Evolutionary conservation across 2,888 invertebrate species (phyloP), one percentile per base, ranked within the genome.

Genomic region (Erebia epiphron): DNA sequence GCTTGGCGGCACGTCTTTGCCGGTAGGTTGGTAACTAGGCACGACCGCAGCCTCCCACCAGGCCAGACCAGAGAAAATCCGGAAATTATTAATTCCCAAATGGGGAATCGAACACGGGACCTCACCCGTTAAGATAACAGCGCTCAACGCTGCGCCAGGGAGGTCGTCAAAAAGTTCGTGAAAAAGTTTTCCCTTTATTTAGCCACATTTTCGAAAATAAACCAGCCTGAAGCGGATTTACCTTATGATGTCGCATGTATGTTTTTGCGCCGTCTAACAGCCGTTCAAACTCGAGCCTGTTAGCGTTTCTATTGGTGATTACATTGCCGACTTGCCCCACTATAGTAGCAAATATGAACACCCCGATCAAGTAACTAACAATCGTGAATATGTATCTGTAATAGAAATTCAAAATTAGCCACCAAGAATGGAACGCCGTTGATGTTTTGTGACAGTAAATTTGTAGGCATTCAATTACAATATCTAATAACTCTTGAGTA

Each of bases 271-370:
- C 98, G 87, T 99, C 99, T 84, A 99, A 91, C 49, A 99, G 95
- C 75, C 98, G 94, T 91, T 99, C 99, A 83, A 99, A 99, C 92
- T 99, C 99, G 81, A 98, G 94, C 66, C 99, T 95, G 89, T 98
- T 98, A 62, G 99, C 99, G 88, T 99, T 99, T 79, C 98, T 95
- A 92, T 99, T 99, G 67, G 98, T 98, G 90, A 99, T 99, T 83
- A 99, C 98, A 90, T 98, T 99, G 77, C 99, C 99, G 68, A 99
- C 99, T 95, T 99, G 99, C 67, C 99, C 98, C 75, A 99, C 98
- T 85, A 99, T 99, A 67, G 98, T 99, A 70, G 99, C 98, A 91
- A 99, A 99, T 90, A 99, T 98, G 94, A 99, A 99, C 77, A 99
- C 98, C 79, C 98, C 99, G 85, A 99, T 98, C 85, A 99, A 95